These are phyloP conservation scores for Epinotia bilunana DNA, from an alignment of 2,888 invertebrate genomes.

Conservation along the genomic window DNA sequence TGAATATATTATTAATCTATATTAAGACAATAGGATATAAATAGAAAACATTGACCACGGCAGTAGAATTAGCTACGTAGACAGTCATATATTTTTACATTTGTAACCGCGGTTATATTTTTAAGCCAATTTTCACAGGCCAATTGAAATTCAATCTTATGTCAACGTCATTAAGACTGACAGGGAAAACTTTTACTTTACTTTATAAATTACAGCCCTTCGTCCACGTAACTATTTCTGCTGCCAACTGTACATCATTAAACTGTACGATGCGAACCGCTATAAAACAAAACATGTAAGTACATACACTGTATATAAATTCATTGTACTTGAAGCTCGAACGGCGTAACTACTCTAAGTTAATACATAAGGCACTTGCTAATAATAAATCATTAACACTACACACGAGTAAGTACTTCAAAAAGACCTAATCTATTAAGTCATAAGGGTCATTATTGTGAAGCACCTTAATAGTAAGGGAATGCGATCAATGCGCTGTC, in stretches of 20 bases:
- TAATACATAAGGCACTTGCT: conserved; percentile 49
- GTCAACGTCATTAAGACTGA: too few species aligned
- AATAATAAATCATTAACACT: conserved; percentile 24
- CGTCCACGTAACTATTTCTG: neutral
- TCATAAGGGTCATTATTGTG: conserved; percentile 18
- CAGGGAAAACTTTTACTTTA: too few species aligned
- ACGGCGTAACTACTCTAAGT: conserved; percentile 27
- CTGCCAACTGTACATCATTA: neutral
- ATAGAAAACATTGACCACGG: neutral
- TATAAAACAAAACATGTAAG: conserved; percentile 41
- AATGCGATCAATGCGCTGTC: conserved; percentile 13
- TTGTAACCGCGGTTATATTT: too few species aligned
- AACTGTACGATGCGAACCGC: conserved; percentile 10
- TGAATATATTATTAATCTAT: conserved; percentile 46
- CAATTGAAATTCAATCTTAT: too few species aligned
- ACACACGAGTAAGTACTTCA: conserved; percentile 44
- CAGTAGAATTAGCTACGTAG: neutral
- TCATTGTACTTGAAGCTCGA: conserved; percentile 65
- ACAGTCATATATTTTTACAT: neutral
- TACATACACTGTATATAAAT: conserved; percentile 54
- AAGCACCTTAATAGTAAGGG: conserved; percentile 13
- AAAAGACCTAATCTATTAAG: conserved; percentile 36
- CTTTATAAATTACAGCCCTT: neutral
- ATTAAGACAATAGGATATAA: conserved; percentile 14
- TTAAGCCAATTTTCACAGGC: too few species aligned